Evolutionary conservation across 1,140 invertebrate species (phyloP).

Genomic region (Wasmannia auropunctata): DNA sequence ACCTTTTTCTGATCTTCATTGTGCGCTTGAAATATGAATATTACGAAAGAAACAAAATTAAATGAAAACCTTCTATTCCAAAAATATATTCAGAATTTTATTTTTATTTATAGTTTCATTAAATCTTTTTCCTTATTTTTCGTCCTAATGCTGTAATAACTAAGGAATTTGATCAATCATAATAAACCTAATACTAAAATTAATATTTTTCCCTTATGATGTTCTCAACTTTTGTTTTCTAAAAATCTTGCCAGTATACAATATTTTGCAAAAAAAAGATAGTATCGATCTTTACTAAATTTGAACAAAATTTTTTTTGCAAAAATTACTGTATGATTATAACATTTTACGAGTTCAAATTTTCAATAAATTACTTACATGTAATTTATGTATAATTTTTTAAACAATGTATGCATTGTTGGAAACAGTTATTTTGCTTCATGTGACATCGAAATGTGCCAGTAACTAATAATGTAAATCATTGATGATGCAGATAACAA

Average conservation of each 20-base stretch:
- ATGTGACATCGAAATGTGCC: background rate
- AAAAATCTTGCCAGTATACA: background rate
- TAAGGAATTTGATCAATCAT: background rate
- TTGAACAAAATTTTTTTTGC: background rate
- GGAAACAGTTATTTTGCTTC: background rate
- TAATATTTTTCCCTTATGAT: background rate
- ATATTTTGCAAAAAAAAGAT: background rate
- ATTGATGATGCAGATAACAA: background rate
- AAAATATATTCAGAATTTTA: background rate
- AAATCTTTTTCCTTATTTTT: background rate
- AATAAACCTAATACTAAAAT: background rate
- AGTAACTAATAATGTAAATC: background rate
- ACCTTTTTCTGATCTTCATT: background rate
- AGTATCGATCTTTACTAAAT: background rate
- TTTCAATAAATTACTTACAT: background rate
- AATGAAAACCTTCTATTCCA: background rate
- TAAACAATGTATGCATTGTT: background rate
- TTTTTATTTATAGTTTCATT: background rate
- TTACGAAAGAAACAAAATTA: background rate
- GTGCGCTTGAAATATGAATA: background rate
- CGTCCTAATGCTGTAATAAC: background rate
- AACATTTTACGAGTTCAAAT: background rate
- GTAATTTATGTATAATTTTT: background rate
- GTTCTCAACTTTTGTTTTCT: background rate
- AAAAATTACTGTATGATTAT: background rate